These are phyloP conservation scores for Hycleus phaleratus DNA, from an alignment of 1,140 invertebrate genomes.

Conservation along the genomic window DNA sequence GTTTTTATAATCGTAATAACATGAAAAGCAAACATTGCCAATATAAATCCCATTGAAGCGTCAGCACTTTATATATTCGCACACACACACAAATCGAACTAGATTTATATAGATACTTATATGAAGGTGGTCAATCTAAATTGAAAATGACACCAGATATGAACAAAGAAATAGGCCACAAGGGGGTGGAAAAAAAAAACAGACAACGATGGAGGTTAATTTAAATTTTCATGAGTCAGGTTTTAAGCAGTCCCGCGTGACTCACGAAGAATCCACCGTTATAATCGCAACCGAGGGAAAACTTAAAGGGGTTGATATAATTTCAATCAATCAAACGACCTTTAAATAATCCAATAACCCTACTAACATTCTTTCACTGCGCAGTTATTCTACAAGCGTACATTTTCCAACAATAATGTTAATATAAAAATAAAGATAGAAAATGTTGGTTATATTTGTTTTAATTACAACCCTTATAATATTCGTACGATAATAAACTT, in stretches of 20 bases:
- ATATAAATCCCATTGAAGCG: slow-evolving; percentile 22
- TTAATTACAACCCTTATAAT: neutral
- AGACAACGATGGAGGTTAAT: neutral
- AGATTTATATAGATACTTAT: too few species aligned
- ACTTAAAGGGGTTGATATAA: slow-evolving; percentile 12
- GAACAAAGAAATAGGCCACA: too few species aligned
- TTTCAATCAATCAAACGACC: slow-evolving; percentile 7
- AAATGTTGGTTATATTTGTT: neutral
- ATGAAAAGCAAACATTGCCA: slow-evolving; percentile 18
- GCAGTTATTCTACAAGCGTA: too few species aligned
- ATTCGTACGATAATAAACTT: neutral
- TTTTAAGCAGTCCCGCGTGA: slow-evolving; percentile 11
- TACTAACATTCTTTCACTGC: neutral
- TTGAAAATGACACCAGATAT: too few species aligned
- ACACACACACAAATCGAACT: too few species aligned
- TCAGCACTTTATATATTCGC: slow-evolving; percentile 9
- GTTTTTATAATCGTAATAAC: slow-evolving; percentile 23
- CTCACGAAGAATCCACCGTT: slow-evolving; percentile 4
- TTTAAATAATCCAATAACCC: slow-evolving; percentile 8
- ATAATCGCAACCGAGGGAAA: slow-evolving; percentile 1
- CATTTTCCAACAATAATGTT: too few species aligned
- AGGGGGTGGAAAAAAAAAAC: too few species aligned
- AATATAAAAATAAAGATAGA: too few species aligned
- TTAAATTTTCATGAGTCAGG: slow-evolving; percentile 17
- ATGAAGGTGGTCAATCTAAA: too few species aligned